phyloP scores from a whole-genome alignment of 2,797 vertebrate genomes.

The Microhierax caerulescens region DNA sequence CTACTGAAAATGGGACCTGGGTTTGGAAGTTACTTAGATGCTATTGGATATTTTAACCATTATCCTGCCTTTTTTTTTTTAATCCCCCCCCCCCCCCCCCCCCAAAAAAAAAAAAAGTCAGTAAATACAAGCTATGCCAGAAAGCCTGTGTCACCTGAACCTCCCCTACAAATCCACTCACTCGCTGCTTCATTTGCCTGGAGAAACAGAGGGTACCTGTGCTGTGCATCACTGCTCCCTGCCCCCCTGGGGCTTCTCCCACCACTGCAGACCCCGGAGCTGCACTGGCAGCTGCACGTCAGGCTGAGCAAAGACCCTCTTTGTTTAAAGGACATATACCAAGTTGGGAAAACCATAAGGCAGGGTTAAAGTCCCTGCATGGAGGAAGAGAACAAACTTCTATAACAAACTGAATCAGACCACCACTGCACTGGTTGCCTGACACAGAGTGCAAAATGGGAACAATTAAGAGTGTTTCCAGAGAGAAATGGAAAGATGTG shows the following conservation, averaged over 20 bases:
- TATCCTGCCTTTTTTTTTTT: background rate
- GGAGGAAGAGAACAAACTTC: background rate
- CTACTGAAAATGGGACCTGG: background rate
- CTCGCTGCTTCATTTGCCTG: fast-evolving
- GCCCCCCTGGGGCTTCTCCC: background rate
- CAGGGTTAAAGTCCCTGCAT: background rate
- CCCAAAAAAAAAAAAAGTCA: background rate
- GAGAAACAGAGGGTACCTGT: fast-evolving
- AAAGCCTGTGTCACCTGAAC: background rate
- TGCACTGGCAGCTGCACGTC: background rate
- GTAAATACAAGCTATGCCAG: background rate
- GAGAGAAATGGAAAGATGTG: background rate
- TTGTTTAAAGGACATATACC: background rate
- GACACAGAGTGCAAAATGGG: background rate
- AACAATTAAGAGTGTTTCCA: background rate
- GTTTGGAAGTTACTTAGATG: background rate
- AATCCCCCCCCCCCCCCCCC: fast-evolving
- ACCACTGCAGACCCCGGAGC: background rate
- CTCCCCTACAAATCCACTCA: background rate
- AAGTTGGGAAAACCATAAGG: background rate
- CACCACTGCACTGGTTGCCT: background rate
- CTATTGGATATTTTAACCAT: background rate
- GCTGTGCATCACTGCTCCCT: background rate
- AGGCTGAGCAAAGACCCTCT: background rate
- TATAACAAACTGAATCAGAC: background rate